phyloP scores from a whole-genome alignment of 23 tunicate species.

The Halocynthia aurantium region DNA sequence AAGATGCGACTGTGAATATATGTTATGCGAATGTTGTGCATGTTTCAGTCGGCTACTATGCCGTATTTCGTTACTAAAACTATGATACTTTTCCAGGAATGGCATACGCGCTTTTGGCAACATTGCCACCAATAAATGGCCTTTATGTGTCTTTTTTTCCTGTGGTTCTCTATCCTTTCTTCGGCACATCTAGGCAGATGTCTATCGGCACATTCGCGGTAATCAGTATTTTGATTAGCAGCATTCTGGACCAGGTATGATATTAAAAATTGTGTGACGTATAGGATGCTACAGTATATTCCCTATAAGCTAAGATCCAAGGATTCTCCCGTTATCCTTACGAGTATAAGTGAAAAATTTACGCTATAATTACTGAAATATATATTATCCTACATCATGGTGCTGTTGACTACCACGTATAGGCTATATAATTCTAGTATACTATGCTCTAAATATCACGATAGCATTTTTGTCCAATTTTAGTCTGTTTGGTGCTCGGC shows the following conservation, averaged over 20 bases:
- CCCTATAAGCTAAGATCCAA: background rate
- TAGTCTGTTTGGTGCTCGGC: no score
- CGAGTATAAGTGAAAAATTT: no score
- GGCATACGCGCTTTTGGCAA: constrained; percentile 3
- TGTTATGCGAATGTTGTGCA: no score
- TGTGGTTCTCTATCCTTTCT: background rate
- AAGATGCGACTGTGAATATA: no score
- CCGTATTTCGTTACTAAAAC: background rate
- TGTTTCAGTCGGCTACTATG: no score
- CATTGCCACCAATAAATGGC: constrained; percentile 18
- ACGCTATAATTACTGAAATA: no score
- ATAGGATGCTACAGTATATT: background rate
- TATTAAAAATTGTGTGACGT: background rate
- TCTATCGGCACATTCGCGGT: constrained; percentile 71
- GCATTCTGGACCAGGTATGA: constrained; percentile 51
- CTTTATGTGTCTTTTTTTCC: constrained; percentile 22
- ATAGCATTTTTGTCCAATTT: no score
- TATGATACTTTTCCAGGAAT: background rate
- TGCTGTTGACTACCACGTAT: no score
- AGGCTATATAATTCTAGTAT: no score
- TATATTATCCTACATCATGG: no score
- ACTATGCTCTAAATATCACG: no score
- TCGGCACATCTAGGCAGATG: constrained; percentile 13
- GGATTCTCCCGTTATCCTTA: background rate
- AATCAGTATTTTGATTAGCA: constrained; percentile 55